Evolutionary conservation across 2,888 invertebrate species (phyloP).

Genomic region (Oxytorus armatus): DNA sequence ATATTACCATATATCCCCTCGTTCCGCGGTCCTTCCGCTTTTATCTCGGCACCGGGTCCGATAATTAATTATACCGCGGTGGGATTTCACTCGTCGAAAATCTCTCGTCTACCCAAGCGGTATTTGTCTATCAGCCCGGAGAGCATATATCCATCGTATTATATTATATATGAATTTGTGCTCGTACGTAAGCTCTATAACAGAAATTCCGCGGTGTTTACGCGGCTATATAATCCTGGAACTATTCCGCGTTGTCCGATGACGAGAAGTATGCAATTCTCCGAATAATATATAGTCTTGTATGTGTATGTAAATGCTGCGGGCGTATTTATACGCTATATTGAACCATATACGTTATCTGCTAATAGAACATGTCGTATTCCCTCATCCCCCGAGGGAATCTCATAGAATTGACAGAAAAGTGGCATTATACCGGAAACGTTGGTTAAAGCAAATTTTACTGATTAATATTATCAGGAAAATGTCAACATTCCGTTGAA

Average conservation of each 20-base stretch:
- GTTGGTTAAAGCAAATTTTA: not conserved
- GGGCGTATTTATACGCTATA: not conserved
- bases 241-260: not conserved
- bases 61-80: slow-evolving; percentile 52
- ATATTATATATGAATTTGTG: slow-evolving; percentile 34
- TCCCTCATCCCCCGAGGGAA: not conserved
- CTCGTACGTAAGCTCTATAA: not conserved
- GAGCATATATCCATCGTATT: slow-evolving; percentile 29
- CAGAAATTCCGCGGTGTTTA: slow-evolving; percentile 41
- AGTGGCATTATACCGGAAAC: not conserved
- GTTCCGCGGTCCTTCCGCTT: slow-evolving; percentile 13
- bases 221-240: slow-evolving; percentile 7
- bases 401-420: slow-evolving; percentile 8
- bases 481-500: not conserved
- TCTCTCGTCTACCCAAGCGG: not conserved
- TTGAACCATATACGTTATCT: not conserved
- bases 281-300: slow-evolving; percentile 9
- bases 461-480: not conserved
- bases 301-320: not conserved
- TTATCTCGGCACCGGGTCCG: not conserved
- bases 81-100: slow-evolving; percentile 7
- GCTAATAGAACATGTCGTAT: slow-evolving; percentile 10
- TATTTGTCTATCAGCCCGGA: slow-evolving; percentile 30
- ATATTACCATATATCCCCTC: not conserved
- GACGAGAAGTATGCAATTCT: slow-evolving; percentile 18